Percentiles rank a stretch among this genome's conserved stretches.
phyloP scores from a whole-genome alignment of 2,888 invertebrate species.

The Drosophila fulvimacula region DNA sequence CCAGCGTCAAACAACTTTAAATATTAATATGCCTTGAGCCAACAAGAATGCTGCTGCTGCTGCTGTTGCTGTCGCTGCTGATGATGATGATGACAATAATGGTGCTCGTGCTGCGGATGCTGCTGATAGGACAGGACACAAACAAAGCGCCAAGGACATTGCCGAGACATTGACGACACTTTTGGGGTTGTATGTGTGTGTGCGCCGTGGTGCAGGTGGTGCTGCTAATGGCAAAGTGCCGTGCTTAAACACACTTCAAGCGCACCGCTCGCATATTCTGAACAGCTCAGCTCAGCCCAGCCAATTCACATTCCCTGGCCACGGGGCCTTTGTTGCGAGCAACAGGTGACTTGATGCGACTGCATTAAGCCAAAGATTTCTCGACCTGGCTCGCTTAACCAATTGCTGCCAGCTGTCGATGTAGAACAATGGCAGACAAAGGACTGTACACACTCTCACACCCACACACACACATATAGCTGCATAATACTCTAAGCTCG shows the following conservation, averaged over 20 bases:
- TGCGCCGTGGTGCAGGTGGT: constrained; percentile 41
- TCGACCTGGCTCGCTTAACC: constrained; percentile 10
- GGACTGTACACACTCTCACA: constrained; percentile 8
- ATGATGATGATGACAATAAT: constrained; percentile 44
- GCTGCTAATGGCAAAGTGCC: constrained; percentile 73
- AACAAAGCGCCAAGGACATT: constrained; percentile 37
- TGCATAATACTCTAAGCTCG: constrained; percentile 1
- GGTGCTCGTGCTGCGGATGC: constrained; percentile 37
- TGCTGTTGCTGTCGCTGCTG: constrained; percentile 7
- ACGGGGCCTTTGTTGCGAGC: constrained; percentile 19
- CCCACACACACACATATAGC: constrained; percentile 2
- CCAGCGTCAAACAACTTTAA: constrained; percentile 67
- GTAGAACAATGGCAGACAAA: constrained; percentile 41
- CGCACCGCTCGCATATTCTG: constrained; percentile 56
- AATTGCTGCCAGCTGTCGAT: constrained; percentile 41
- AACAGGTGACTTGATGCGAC: constrained; percentile 53
- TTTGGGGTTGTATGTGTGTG: constrained; percentile 46
- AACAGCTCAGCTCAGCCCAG: constrained; percentile 18
- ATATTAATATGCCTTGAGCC: constrained; percentile 73
- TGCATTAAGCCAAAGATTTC: constrained; percentile 60
- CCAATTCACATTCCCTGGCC: constrained; percentile 2
- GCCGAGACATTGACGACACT: constrained; percentile 73
- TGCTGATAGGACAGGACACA: constrained; percentile 31
- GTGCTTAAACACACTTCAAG: constrained; percentile 74
- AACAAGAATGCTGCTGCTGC: constrained; percentile 35